These are phyloP conservation scores for Lagopus muta DNA, from an alignment of 2,113 vertebrate genomes.

Conservation along the genomic window DNA sequence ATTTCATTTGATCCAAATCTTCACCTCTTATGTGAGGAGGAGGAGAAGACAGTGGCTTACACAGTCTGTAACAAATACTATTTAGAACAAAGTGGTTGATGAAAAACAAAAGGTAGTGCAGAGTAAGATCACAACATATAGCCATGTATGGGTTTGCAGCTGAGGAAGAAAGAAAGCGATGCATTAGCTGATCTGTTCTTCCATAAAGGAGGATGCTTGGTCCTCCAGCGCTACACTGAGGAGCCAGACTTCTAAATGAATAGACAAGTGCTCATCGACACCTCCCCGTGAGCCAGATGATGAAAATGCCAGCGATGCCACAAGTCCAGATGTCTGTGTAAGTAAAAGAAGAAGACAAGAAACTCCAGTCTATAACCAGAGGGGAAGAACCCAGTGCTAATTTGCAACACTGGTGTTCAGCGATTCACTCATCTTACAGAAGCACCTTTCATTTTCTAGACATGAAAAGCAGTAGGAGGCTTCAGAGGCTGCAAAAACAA, in stretches of 20 bases:
- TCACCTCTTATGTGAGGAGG: background rate
- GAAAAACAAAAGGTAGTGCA: background rate
- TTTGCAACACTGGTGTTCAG: background rate
- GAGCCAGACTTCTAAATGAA: background rate
- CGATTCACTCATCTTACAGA: background rate
- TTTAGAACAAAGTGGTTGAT: background rate
- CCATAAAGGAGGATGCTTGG: background rate
- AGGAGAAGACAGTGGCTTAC: background rate
- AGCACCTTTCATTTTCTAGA: background rate
- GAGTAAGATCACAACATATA: background rate
- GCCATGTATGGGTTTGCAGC: background rate
- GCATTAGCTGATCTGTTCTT: background rate
- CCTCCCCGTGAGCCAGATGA: background rate
- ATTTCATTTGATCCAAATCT: background rate
- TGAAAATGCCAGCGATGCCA: background rate
- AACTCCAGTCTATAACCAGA: background rate
- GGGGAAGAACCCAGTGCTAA: background rate
- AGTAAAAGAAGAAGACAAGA: background rate
- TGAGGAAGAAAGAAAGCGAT: background rate
- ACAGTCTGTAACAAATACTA: background rate
- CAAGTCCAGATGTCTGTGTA: background rate
- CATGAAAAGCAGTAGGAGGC: background rate
- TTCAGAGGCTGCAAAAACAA: background rate
- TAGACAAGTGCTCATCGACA: background rate
- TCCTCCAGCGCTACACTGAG: background rate